These are phyloP conservation scores for Xestobium rufovillosum DNA, from an alignment of 2,888 invertebrate genomes.

Conservation along the genomic window DNA sequence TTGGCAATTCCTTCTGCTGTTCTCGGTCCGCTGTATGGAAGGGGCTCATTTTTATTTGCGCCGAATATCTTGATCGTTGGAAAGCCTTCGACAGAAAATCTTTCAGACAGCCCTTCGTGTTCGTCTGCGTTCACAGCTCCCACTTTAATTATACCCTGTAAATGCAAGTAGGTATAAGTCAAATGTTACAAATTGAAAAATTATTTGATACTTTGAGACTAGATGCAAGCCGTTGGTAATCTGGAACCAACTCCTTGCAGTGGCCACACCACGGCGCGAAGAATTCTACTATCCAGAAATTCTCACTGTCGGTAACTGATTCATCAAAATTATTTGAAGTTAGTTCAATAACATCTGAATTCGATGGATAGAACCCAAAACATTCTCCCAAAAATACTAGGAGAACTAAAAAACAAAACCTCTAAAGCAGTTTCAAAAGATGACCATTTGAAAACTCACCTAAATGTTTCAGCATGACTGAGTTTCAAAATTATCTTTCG, in stretches of 20 bases:
- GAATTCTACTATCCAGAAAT: slow-evolving; percentile 93
- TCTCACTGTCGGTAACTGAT: slow-evolving; percentile 73
- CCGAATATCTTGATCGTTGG: slow-evolving; percentile 96
- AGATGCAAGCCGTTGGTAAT: slow-evolving; percentile 87
- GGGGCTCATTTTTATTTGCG: slow-evolving; percentile 71
- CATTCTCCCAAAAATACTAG: slow-evolving; percentile 33
- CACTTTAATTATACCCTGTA: slow-evolving; percentile 83
- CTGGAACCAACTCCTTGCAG: slow-evolving; percentile 82
- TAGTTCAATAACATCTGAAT: slow-evolving; percentile 75
- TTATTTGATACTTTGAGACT: slow-evolving; percentile 68
- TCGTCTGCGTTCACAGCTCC: slow-evolving; percentile 92
- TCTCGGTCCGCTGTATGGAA: slow-evolving; percentile 77
- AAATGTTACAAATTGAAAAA: background rate
- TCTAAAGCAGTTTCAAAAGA: no score
- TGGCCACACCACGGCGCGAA: slow-evolving; percentile 96
- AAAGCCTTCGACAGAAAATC: slow-evolving; percentile 82
- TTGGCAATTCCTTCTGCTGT: slow-evolving; percentile 83
- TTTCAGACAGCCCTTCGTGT: slow-evolving; percentile 70
- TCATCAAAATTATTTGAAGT: slow-evolving; percentile 83
- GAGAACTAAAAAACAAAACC: slow-evolving; percentile 30
- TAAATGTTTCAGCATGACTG: no score
- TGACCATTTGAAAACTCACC: no score
- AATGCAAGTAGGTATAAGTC: slow-evolving; percentile 20
- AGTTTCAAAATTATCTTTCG: no score
- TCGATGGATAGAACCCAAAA: slow-evolving; percentile 56